Percentiles rank a stretch among this genome's conserved stretches.
Conservation (phyloP, 2,797 vertebrate genomes). For the Trematomus bernacchii region DNA sequence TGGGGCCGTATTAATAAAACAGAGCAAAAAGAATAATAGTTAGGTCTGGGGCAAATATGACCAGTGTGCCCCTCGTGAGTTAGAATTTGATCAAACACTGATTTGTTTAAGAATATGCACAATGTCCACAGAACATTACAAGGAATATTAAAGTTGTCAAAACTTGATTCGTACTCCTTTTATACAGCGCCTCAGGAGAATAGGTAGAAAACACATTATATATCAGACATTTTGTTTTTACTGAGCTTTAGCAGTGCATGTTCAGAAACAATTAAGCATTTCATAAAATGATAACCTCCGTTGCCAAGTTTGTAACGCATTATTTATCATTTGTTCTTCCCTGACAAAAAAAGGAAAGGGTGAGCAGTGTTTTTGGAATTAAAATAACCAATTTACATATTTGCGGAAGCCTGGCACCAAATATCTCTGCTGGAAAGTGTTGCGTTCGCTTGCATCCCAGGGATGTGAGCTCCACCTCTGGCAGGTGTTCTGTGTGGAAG, state of each 20-base stretch:
- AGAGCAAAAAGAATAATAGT: no score
- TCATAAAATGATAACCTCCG: not conserved
- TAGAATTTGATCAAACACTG: not conserved
- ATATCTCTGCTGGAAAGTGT: constrained; percentile 37
- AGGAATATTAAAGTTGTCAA: not conserved
- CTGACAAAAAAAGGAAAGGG: not conserved
- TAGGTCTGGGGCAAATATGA: no score
- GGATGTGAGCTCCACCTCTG: not conserved
- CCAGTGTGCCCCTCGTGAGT: no score
- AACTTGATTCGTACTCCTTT: not conserved
- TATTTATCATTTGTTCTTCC: not conserved
- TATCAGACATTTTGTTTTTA: not conserved
- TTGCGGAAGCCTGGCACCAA: not conserved
- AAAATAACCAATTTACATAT: not conserved
- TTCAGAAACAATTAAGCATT: not conserved
- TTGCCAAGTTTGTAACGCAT: not conserved
- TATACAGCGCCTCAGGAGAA: not conserved
- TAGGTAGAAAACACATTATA: not conserved
- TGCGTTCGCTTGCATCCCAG: not conserved
- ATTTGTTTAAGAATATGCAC: not conserved
- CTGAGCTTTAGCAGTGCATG: not conserved
- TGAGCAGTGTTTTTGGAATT: not conserved
- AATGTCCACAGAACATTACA: not conserved
- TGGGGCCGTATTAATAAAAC: no score
- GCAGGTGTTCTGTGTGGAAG: constrained; percentile 29